These are phyloP conservation scores for Diorhabda sublineata DNA, from an alignment of 1,140 invertebrate species.

Conservation along the genomic window DNA sequence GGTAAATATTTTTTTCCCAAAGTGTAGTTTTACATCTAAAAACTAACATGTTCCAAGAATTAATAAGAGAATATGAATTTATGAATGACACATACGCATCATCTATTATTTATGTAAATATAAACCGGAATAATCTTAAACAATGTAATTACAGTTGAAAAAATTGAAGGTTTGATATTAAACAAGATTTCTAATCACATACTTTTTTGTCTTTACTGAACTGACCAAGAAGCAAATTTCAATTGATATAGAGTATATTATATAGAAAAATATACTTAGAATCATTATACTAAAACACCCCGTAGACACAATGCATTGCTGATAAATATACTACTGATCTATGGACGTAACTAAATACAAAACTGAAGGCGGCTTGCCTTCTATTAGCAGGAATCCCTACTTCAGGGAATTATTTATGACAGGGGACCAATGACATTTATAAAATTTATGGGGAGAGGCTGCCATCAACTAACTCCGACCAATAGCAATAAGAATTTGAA, in stretches of 20 bases:
- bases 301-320: no score
- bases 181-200: no score
- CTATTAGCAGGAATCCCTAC: conserved; percentile 9
- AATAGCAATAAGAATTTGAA: conserved; percentile 18
- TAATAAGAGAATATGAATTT: no score
- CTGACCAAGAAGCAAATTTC: neutral
- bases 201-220: neutral
- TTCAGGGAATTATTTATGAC: conserved; percentile 24
- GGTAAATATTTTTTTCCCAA: no score
- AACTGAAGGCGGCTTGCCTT: neutral
- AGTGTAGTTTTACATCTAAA: no score
- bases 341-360: neutral
- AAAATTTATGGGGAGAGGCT: conserved; percentile 25
- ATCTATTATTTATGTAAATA: no score
- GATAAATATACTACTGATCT: neutral
- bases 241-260: neutral
- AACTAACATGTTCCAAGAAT: no score
- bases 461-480: conserved; percentile 16
- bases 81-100: no score
- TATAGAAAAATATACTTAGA: no score
- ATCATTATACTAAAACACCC: neutral
- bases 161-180: no score
- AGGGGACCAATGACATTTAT: conserved; percentile 23
- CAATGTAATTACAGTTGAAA: no score
- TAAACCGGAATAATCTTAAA: no score